Evolutionary conservation across 2,113 vertebrate species (phyloP).

Genomic region (Sebastes schlegelii): DNA sequence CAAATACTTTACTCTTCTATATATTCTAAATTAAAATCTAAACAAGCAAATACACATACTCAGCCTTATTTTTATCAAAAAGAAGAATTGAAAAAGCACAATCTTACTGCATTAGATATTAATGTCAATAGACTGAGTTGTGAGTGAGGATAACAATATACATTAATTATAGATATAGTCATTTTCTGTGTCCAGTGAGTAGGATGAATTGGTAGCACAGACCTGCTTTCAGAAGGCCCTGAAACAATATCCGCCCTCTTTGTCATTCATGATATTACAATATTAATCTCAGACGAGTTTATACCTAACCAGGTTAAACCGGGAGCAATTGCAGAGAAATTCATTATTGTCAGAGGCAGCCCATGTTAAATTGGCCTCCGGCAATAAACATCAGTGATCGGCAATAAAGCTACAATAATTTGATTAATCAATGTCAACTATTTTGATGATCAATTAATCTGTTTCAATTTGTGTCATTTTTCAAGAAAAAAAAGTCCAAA

Average conservation of each 20-base stretch:
- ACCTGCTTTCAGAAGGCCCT: slow-evolving; percentile 35
- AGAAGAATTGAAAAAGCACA: not conserved
- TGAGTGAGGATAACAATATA: not conserved
- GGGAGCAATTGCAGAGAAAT: slow-evolving; percentile 80
- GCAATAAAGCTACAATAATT: not conserved
- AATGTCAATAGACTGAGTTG: not conserved
- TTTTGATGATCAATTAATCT: too few relatives aligned
- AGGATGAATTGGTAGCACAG: slow-evolving; percentile 27
- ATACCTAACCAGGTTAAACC: slow-evolving; percentile 74
- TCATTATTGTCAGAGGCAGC: slow-evolving; percentile 74
- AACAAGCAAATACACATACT: not conserved
- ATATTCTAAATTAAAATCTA: not conserved
- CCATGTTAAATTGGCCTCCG: slow-evolving; percentile 75
- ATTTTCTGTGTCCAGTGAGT: not conserved
- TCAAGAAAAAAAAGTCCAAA: too few relatives aligned
- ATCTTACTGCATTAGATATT: not conserved
- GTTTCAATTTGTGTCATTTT: too few relatives aligned
- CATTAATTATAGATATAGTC: not conserved
- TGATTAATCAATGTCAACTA: too few relatives aligned
- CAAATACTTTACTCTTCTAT: not conserved
- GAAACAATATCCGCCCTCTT: slow-evolving; percentile 64
- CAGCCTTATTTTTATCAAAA: not conserved
- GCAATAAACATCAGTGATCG: slow-evolving; percentile 85
- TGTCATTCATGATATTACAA: slow-evolving; percentile 76
- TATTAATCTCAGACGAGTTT: slow-evolving; percentile 82